Conservation (phyloP, 2,797 vertebrate species). For the Atherinosoma microstoma region DNA sequence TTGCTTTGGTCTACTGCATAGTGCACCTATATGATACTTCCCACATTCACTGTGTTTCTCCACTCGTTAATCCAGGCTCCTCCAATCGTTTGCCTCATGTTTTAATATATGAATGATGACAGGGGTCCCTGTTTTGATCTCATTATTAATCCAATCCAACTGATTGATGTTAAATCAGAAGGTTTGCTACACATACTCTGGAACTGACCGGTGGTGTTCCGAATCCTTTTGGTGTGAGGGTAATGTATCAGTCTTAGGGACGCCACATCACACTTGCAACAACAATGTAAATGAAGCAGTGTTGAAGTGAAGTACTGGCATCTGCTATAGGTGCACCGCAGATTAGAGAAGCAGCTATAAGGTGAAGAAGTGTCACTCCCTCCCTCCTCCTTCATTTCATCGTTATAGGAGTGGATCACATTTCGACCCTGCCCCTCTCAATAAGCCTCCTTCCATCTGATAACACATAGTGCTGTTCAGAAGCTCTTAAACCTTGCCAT, state of each 20-base stretch:
- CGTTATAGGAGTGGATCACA: constrained; percentile 47
- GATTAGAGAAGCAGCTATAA: constrained; percentile 39
- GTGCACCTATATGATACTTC: neutral
- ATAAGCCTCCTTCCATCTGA: constrained; percentile 71
- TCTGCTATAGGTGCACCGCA: constrained; percentile 32
- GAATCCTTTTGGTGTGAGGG: neutral
- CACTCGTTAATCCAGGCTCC: neutral
- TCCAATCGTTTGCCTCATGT: neutral
- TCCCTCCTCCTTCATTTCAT: constrained; percentile 32
- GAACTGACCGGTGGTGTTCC: neutral
- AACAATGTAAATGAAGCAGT: constrained; percentile 29
- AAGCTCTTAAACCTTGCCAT: constrained; percentile 76
- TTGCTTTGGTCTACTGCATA: neutral
- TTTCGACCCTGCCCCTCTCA: constrained; percentile 50
- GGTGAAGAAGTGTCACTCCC: constrained; percentile 34
- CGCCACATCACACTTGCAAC: constrained; percentile 14
- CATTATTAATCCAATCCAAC: constrained; percentile 2
- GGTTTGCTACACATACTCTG: neutral
- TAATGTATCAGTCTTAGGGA: neutral
- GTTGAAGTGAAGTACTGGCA: constrained; percentile 38
- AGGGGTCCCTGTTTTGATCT: neutral
- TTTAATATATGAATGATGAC: neutral
- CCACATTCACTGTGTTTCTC: no score
- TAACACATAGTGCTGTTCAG: constrained; percentile 67
- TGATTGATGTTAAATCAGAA: constrained; percentile 14